Base-by-base conservation (phyloP, 2,888 invertebrate genomes). In the Chymomyza amoena region DNA sequence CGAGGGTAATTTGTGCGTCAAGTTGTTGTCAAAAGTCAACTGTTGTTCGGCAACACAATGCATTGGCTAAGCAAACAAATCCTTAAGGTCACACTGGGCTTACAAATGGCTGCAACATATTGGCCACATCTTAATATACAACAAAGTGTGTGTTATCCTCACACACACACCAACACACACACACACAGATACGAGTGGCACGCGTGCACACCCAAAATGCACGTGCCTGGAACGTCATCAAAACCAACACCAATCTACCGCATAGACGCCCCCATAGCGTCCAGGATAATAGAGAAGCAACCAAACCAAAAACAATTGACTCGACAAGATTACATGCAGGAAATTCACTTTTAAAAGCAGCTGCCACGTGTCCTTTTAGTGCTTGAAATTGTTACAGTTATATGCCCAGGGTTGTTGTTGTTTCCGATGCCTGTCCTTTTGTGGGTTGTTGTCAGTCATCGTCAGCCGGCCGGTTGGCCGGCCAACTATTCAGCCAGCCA, bases 301-400 rank as follows among this genome's bases (percentile, higher is more conserved):
- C 52, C 20, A 32, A 60, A 9, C 61, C 74, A 80, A 73, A 81
- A 88, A 89, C 89, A 90, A 90, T 89, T 89, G 89, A 89, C 85
- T 88, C 89, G 77, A 85, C 86, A 85, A 81, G 85, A 87, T 88
- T 88, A 89, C 89, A 89, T 83, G 86, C 78, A 90, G 91, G 90
- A 91, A 91, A 91, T 90, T 91, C 90, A 90, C 91, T 90, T 90
- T 91, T 84, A 90, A 90, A 90, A 91, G 91, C 90, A 90, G 89
- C 91, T 90, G 90, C 87, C 90, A 90, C 90, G 90, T 90, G 90
- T 90, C 91, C 75, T 80, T 90, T 86, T 89, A 90, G 90, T 90
- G 90, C 89, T 90, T 87, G 80, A 90, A 88, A 89, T 80, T 89
- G 90, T 89, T 81, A 89, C 88, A 84, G 79, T 84, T 86, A 81